A percentile compares a stretch with the other conserved stretches of the same genome.
phyloP scores from a whole-genome alignment of 2,888 invertebrate genomes.

The Muschampia plurimacula region DNA sequence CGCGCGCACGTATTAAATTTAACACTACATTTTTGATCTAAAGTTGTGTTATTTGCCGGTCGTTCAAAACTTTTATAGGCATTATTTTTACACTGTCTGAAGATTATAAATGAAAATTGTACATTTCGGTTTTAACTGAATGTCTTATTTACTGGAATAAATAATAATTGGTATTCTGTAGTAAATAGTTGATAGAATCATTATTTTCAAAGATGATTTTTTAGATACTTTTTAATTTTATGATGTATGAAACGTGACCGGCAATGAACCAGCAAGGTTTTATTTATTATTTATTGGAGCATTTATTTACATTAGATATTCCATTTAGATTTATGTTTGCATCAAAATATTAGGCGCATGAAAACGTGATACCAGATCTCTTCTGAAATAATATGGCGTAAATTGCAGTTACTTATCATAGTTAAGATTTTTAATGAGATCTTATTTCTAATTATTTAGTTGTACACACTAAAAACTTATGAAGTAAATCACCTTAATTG shows the following conservation, averaged over 20 bases:
- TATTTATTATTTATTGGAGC: constrained; percentile 25
- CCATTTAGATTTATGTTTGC: background rate
- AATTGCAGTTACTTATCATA: too few species aligned
- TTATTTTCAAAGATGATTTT: background rate
- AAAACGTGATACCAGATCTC: too few species aligned
- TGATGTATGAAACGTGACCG: background rate
- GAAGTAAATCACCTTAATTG: too few species aligned
- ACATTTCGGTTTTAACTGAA: background rate
- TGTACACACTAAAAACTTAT: too few species aligned
- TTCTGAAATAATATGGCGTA: too few species aligned
- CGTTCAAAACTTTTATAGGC: background rate
- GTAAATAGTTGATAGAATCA: background rate
- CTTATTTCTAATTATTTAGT: too few species aligned
- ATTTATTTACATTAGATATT: constrained; percentile 32
- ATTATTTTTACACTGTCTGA: background rate
- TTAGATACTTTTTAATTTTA: background rate
- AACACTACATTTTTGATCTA: constrained; percentile 13
- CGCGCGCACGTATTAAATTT: constrained; percentile 6
- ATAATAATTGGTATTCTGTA: background rate
- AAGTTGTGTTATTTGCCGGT: constrained; percentile 13
- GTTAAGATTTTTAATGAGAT: too few species aligned
- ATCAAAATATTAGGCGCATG: background rate
- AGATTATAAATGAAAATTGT: background rate
- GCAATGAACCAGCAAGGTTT: background rate
- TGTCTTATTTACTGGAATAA: background rate